Conservation (phyloP, 1,140 invertebrate genomes). For the Melipona quadrifasciata region DNA sequence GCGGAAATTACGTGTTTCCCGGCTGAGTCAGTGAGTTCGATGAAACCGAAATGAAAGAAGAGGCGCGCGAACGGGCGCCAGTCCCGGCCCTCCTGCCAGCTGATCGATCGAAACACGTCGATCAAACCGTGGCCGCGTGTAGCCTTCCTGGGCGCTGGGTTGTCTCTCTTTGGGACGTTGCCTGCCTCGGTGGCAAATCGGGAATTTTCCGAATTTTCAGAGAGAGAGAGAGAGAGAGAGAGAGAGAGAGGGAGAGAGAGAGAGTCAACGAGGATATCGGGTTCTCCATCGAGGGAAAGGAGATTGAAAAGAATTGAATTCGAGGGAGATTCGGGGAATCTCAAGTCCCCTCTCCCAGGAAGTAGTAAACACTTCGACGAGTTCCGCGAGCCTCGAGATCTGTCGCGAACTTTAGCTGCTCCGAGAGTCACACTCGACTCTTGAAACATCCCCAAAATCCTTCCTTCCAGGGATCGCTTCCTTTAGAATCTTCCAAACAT, state of each 20-base stretch:
- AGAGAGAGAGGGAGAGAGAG: too few relatives aligned
- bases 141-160: neutral
- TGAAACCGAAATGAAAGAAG: slow-evolving; percentile 48
- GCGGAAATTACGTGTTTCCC: slow-evolving; percentile 51
- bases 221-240: too few relatives aligned
- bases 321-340: too few relatives aligned
- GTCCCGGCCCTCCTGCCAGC: slow-evolving; percentile 28
- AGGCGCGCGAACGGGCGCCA: slow-evolving; percentile 19
- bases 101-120: slow-evolving; percentile 44
- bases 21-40: slow-evolving; percentile 59
- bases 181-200: neutral
- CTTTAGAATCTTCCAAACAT: neutral
- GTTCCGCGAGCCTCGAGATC: too few relatives aligned
- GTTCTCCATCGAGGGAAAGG: too few relatives aligned
- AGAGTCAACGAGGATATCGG: too few relatives aligned
- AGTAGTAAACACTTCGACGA: too few relatives aligned
- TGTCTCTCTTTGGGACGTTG: neutral
- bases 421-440: too few relatives aligned
- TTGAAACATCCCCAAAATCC: neutral
- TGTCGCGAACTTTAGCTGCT: too few relatives aligned
- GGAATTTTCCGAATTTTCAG: too few relatives aligned
- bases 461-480: neutral
- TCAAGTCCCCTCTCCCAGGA: too few relatives aligned
- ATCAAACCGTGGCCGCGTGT: slow-evolving; percentile 4
- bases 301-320: too few relatives aligned